Percentiles rank a stretch among this genome's conserved stretches.
These are phyloP conservation scores for Bostrychus sinensis DNA, from an alignment of 2,113 vertebrate species.

Conservation along the genomic window DNA sequence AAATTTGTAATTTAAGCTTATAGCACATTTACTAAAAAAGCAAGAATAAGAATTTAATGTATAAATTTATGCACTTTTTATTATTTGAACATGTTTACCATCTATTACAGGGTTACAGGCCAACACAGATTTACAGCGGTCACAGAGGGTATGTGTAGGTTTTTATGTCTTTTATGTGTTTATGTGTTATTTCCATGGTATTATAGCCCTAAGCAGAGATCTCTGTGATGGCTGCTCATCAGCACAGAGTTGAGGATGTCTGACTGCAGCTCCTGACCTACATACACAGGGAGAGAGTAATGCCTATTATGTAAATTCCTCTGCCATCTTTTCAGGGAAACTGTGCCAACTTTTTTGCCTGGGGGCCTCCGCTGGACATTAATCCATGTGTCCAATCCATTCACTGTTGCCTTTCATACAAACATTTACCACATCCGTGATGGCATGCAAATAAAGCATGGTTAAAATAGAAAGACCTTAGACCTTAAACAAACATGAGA, in stretches of 20 bases:
- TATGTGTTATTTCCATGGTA: slow-evolving; percentile 5
- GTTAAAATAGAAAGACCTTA: slow-evolving; percentile 15
- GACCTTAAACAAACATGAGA: slow-evolving; percentile 8
- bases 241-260: slow-evolving; percentile 34
- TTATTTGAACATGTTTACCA: too few species aligned
- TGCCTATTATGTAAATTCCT: slow-evolving; percentile 77
- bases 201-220: slow-evolving; percentile 29
- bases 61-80: too few species aligned
- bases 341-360: slow-evolving; percentile 63
- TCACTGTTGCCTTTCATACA: slow-evolving; percentile 14
- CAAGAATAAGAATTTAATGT: too few species aligned
- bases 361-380: slow-evolving; percentile 36
- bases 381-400: slow-evolving; percentile 52
- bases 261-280: slow-evolving; percentile 74
- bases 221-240: slow-evolving; percentile 44
- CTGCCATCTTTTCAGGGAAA: slow-evolving; percentile 68
- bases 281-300: slow-evolving; percentile 66
- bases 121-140: slow-evolving; percentile 28
- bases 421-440: slow-evolving; percentile 20
- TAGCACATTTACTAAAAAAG: too few species aligned
- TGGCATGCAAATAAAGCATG: slow-evolving; percentile 16
- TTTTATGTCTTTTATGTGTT: not conserved
- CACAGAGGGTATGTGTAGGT: slow-evolving; percentile 14
- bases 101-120: too few species aligned
- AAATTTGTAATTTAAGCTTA: too few species aligned